A percentile compares a stretch with the other conserved stretches of the same genome.
Conservation (phyloP, 1,140 invertebrate species). For the Bombus picipes region DNA sequence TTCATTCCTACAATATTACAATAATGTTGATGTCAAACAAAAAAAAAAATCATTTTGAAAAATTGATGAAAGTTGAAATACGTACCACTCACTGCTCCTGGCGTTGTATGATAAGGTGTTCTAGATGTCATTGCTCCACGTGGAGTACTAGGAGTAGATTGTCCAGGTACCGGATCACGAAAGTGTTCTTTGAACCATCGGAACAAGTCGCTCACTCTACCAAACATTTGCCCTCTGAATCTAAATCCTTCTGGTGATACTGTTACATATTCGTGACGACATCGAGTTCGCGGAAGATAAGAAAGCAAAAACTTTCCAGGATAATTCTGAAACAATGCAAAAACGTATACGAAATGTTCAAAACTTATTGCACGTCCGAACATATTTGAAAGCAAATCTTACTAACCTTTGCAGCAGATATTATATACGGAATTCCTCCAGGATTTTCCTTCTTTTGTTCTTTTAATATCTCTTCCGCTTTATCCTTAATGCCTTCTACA, state of each 20-base stretch:
- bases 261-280: slow-evolving; percentile 95
- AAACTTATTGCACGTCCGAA: too few species aligned
- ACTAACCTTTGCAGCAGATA: slow-evolving; percentile 89
- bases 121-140: slow-evolving; percentile 84
- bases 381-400: too few species aligned
- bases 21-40: not conserved
- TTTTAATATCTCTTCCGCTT: slow-evolving; percentile 93
- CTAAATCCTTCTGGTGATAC: slow-evolving; percentile 96
- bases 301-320: slow-evolving; percentile 98
- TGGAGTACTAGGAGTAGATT: slow-evolving; percentile 88
- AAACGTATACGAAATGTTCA: too few species aligned
- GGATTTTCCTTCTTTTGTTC: slow-evolving; percentile 94
- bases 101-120: slow-evolving; percentile 87
- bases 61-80: not conserved
- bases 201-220: slow-evolving; percentile 91
- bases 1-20: slow-evolving; percentile 83
- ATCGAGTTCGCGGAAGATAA: slow-evolving; percentile 93
- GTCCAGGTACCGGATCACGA: slow-evolving; percentile 91
- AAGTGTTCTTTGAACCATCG: slow-evolving; percentile 99
- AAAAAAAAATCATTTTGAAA: too few species aligned
- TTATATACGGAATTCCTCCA: slow-evolving; percentile 94
- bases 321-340: slow-evolving; percentile 84
- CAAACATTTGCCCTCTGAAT: slow-evolving; percentile 94
- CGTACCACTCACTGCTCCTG: slow-evolving; percentile 82
- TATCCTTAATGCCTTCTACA: slow-evolving; percentile 89